Base-by-base conservation (phyloP, 2,113 vertebrate species). In the Microcebus lehilahytsara region DNA sequence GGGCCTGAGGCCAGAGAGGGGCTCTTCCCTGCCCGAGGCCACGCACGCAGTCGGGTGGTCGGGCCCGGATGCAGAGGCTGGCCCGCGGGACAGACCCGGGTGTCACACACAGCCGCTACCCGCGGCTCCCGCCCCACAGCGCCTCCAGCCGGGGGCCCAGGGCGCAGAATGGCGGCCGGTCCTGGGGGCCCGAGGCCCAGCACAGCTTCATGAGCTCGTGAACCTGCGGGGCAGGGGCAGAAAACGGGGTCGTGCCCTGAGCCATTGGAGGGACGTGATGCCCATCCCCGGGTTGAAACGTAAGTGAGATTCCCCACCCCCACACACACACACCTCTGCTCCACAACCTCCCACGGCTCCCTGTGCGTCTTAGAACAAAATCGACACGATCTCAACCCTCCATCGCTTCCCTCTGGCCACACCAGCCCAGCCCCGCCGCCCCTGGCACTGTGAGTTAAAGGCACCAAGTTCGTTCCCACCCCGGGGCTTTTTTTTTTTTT, bases 121-220 rank as follows among this genome's bases (percentile, higher is more conserved):
- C 97, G 0, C 9, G 86, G 75, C 66, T 42, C 1, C 90, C 97
- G 0, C 98, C 98, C 95, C 99, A 98, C 86, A 99, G 96, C 0
- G 25, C 97, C 49, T 99, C 99, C 46, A 99, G 98, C 94, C 98
- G 98, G 69, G 99, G 98, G 56, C 96, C 97, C 94, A 99, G 92
- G n/a, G 95, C 81, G 60, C 97, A 98, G 71, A 99, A 99, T 12
- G 98, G 85, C 0, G 99, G 99, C 34, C 99, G 98, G 66, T 99
- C 97, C 0, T 97, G 40, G 0, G 98, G 98, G 94, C 81, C 0
- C 32, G 98, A 98, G 0, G 98, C 97, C 99, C 99, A 99, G 98
- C 99, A 99, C 58, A 98, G 98, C 96, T 95, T 98, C 99, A 99
- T 99, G 98, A 99, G 83, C 20, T 91, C 56, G 49, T 99, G 99